Evolutionary conservation across 1,140 invertebrate species (phyloP), one percentile per base, ranked within the genome.

Genomic region (Zaprionus davidi): DNA sequence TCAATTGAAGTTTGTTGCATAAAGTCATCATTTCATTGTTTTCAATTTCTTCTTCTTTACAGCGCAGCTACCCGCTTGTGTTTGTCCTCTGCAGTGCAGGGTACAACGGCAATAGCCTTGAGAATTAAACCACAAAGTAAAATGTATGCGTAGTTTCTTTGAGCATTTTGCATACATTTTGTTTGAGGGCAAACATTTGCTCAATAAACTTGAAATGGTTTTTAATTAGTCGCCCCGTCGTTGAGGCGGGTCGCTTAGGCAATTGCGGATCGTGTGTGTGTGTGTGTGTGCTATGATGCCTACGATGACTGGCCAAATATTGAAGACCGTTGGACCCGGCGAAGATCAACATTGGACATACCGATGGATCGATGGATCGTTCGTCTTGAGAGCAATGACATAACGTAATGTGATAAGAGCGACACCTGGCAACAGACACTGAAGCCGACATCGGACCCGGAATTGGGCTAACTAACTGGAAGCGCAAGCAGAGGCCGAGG

Each of bases 151-250:
- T 78, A 73, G 69, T 64, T 77, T 71, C 66, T 20, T 38, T 68
- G 55, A 71, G 65, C 68, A 79, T 76, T 76, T 83, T 38, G 26
- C 83, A 71, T 80, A 68, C 53, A 69, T 76, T 83, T 76, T 69
- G 78, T 83, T 84, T 71, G 66, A 84, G 73, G 71, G 81, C 81
- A 82, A 85, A 85, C 79, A 86, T 75, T 74, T 53, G 64, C 68
- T 70, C 71, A 46, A 79, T 72, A 82, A 78, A 82, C 62, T 72
- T 76, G 65, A 82, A 82, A 79, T 82, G 79, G 68, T 67, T 85
- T 68, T 79, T 85, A 82, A 85, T 86, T 85, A 85, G 76, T 71
- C 82, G 79, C 63, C 75, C 67, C 86, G 7, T 31, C 28, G 82
- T 82, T 72, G 73, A 85, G 82, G 82, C 66, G 79, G 67, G 44